phyloP scores from a whole-genome alignment of 1,140 invertebrate genomes.

The Apis cerana region DNA sequence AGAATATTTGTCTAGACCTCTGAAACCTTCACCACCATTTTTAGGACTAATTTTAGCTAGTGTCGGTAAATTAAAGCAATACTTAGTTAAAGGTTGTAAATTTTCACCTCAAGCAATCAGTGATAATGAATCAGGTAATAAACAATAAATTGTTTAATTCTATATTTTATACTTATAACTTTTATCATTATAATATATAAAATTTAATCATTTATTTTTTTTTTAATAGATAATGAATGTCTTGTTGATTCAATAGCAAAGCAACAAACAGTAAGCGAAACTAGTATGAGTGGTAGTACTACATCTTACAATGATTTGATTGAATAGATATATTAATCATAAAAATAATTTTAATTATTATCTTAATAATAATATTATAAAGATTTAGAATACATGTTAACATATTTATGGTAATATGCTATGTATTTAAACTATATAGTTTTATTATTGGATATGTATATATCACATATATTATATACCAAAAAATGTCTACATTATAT shows the following conservation, averaged over 20 bases:
- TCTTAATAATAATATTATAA: too few species aligned
- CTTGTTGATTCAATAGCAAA: conserved; percentile 10
- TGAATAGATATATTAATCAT: background rate
- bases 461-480: background rate
- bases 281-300: conserved; percentile 50
- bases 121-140: conserved; percentile 85
- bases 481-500: background rate
- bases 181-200: background rate
- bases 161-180: background rate
- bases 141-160: background rate
- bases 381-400: background rate
- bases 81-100: conserved; percentile 86
- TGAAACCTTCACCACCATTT: conserved; percentile 97
- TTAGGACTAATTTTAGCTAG: conserved; percentile 95
- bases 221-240: conserved; percentile 45
- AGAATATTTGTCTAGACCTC: conserved; percentile 96
- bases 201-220: background rate
- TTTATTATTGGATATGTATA: background rate
- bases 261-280: background rate
- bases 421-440: background rate
- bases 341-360: too few species aligned
- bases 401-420: background rate
- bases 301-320: conserved; percentile 43
- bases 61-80: conserved; percentile 87
- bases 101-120: conserved; percentile 86